phyloP scores from a whole-genome alignment of 2,113 vertebrate genomes.

The Empidonax traillii region DNA sequence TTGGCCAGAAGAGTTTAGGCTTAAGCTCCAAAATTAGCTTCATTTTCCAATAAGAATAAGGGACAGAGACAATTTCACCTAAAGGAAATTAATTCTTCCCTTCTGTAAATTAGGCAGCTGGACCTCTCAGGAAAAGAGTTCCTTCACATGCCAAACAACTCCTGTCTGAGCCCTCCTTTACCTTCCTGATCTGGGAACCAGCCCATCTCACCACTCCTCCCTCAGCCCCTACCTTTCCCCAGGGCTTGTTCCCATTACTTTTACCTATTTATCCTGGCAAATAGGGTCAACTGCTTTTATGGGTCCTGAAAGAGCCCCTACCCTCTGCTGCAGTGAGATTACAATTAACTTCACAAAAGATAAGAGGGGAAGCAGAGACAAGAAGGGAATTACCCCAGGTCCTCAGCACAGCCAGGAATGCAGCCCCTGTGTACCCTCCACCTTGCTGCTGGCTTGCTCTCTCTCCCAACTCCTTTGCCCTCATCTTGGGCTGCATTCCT shows the following conservation, averaged over 20 bases:
- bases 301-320: not conserved
- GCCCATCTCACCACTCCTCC: not conserved
- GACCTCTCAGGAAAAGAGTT: not conserved
- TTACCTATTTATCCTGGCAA: constrained; percentile 9
- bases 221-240: not conserved
- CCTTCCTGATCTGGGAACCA: not conserved
- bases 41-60: not conserved
- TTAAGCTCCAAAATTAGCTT: not conserved
- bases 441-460: not conserved
- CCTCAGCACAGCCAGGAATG: not conserved
- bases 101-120: constrained; percentile 9
- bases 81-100: not conserved
- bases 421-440: not conserved
- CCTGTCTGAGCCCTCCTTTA: not conserved
- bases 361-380: not conserved
- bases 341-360: not conserved
- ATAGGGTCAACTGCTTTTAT: not conserved
- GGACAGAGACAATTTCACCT: not conserved
- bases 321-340: not conserved
- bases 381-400: not conserved
- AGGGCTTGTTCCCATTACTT: constrained; percentile 2
- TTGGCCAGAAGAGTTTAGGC: not conserved
- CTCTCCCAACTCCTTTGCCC: not conserved
- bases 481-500: not conserved
- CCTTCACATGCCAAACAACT: not conserved